phyloP scores from a whole-genome alignment of 1,140 invertebrate genomes.

The Ditylenchus dipsaci region DNA sequence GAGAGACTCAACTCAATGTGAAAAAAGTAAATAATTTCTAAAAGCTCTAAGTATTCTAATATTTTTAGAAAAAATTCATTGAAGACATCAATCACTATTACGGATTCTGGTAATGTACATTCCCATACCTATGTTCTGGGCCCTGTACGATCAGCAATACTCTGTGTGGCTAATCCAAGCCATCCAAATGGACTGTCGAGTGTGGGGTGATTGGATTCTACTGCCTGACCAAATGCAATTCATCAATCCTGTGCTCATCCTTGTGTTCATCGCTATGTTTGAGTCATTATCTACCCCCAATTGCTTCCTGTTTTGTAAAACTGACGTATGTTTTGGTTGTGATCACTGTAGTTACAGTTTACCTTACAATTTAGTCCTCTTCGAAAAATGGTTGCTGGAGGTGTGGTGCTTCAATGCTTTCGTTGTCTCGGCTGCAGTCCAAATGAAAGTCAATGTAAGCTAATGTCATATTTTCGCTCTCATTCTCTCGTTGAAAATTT shows the following conservation, averaged over 20 bases:
- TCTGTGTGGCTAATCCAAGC: conserved; percentile 47
- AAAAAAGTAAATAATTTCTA: background rate
- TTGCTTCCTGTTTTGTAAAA: conserved; percentile 34
- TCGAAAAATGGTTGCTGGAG: conserved; percentile 74
- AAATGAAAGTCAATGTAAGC: conserved; percentile 71
- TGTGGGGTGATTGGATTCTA: conserved; percentile 59
- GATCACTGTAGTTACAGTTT: background rate
- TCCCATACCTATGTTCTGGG: conserved; percentile 59
- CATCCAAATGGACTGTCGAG: conserved; percentile 47
- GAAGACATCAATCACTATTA: conserved; percentile 17
- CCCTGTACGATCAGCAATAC: conserved; percentile 65
- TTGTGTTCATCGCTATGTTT: conserved; percentile 52
- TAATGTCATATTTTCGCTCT: background rate
- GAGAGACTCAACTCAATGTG: conserved; percentile 10
- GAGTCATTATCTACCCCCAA: conserved; percentile 51
- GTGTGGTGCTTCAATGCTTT: conserved; percentile 77
- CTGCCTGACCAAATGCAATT: conserved; percentile 83
- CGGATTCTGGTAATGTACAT: conserved; percentile 14
- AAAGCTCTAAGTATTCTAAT: too few relatives aligned
- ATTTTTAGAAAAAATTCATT: conserved; percentile 3
- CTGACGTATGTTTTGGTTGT: conserved; percentile 15
- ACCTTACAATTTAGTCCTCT: conserved; percentile 63
- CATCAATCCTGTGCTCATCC: conserved; percentile 52
- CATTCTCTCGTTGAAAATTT: background rate
- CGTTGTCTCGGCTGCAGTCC: conserved; percentile 77